Conservation (phyloP, 2,888 invertebrate species). For the Alviniconcha strummeri region DNA sequence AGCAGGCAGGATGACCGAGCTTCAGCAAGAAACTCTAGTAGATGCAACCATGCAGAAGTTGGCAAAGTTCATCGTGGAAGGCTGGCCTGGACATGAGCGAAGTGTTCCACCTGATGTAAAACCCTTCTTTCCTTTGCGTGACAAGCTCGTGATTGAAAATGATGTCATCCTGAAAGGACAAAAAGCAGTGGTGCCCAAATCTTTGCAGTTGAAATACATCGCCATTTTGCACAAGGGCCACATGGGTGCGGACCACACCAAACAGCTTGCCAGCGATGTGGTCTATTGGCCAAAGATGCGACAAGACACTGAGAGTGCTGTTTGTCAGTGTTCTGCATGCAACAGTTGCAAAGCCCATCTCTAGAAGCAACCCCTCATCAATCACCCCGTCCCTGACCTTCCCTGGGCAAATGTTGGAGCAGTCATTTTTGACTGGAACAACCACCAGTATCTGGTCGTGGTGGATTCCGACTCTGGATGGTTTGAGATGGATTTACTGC, state of each 20-base stretch:
- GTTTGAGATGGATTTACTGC: not conserved
- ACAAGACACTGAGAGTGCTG: too few species aligned
- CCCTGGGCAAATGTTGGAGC: too few species aligned
- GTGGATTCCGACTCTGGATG: constrained; percentile 11
- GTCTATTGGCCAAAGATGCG: too few species aligned
- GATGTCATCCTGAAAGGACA: not conserved
- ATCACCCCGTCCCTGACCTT: too few species aligned
- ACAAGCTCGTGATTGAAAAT: constrained; percentile 25
- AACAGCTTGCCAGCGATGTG: not conserved
- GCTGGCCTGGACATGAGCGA: too few species aligned
- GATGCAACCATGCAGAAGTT: too few species aligned
- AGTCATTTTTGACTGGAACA: too few species aligned
- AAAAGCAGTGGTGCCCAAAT: not conserved
- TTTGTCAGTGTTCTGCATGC: too few species aligned
- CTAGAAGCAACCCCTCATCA: too few species aligned
- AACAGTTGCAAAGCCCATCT: too few species aligned
- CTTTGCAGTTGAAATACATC: not conserved
- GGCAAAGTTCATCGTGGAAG: too few species aligned
- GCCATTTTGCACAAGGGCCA: constrained; percentile 8
- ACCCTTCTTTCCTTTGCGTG: constrained; percentile 24
- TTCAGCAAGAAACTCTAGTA: constrained; percentile 20
- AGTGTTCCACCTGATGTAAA: too few species aligned
- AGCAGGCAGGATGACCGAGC: not conserved
- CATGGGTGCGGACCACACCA: constrained; percentile 10
- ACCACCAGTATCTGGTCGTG: constrained; percentile 7